These are phyloP conservation scores for Atopsyche davidsoni DNA, from an alignment of 1,140 invertebrate species.

Conservation along the genomic window DNA sequence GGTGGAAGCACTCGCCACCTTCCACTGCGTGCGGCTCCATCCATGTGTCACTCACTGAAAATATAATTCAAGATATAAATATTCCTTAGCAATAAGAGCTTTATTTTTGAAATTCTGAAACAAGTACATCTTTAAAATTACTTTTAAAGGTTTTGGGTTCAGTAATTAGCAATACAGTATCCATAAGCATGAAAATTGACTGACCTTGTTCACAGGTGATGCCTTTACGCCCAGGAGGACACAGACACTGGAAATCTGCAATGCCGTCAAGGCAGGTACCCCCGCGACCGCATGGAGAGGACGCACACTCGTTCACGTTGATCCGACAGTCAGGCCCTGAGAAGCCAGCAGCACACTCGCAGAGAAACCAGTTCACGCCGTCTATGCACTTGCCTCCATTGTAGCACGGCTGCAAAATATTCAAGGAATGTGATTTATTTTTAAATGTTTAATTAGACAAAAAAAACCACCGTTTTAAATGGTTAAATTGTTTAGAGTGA, in stretches of 20 bases:
- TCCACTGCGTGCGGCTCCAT: no score
- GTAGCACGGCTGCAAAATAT: constrained; percentile 53
- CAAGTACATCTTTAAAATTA: no score
- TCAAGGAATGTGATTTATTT: neutral
- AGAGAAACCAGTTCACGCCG: constrained; percentile 71
- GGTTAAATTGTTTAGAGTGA: no score
- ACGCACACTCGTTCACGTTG: constrained; percentile 72
- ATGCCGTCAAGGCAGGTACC: constrained; percentile 75
- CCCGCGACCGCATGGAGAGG: constrained; percentile 76
- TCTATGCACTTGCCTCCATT: constrained; percentile 76
- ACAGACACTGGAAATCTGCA: constrained; percentile 73
- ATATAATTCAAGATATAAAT: neutral
- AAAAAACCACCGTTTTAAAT: no score
- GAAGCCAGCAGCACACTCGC: constrained; percentile 72
- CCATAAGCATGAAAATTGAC: no score
- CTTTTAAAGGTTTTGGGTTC: no score
- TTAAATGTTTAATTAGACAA: neutral
- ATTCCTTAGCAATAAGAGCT: no score
- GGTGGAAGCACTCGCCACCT: constrained; percentile 50
- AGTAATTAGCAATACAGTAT: no score
- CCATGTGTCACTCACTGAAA: no score
- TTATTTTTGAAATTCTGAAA: no score
- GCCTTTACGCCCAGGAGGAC: constrained; percentile 70
- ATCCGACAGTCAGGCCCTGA: constrained; percentile 67
- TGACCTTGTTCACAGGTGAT: constrained; percentile 57